These are phyloP conservation scores for Ispidina picta DNA, from an alignment of 2,797 vertebrate species.

Conservation along the genomic window DNA sequence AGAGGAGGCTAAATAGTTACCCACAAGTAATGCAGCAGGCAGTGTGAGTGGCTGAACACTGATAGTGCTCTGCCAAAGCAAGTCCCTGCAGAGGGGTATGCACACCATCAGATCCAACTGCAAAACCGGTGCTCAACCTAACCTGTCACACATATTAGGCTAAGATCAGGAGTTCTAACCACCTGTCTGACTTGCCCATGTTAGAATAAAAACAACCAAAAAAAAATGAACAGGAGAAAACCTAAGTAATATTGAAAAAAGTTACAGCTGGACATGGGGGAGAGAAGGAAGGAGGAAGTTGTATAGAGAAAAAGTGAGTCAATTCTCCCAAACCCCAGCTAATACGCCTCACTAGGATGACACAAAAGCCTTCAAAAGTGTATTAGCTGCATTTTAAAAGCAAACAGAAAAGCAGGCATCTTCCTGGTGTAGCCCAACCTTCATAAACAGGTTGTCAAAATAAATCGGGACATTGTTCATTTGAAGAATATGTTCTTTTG, in stretches of 20 bases:
- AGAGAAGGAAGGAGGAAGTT: neutral
- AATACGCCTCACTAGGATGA: neutral
- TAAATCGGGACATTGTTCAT: neutral
- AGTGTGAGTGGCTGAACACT: fast-evolving
- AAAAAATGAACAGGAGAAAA: neutral
- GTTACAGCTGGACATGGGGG: no score
- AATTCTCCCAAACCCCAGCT: neutral
- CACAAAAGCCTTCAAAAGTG: neutral
- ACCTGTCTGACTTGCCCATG: neutral
- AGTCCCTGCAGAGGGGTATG: neutral
- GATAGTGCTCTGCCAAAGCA: neutral
- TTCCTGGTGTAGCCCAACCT: slow-evolving; percentile 1
- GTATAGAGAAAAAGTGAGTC: neutral
- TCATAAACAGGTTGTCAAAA: neutral
- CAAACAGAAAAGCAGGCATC: neutral
- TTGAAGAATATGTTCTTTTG: neutral
- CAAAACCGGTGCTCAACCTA: neutral
- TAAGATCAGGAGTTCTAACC: neutral
- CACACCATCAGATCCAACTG: fast-evolving
- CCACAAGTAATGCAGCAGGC: neutral
- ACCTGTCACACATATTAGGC: neutral
- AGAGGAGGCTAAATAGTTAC: neutral
- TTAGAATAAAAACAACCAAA: neutral
- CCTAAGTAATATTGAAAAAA: neutral
- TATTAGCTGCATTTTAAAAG: neutral